Percentiles rank a stretch among this genome's conserved stretches.
Evolutionary conservation across 2,797 vertebrate genomes (phyloP).

Genomic region (Lacerta viridis): DNA sequence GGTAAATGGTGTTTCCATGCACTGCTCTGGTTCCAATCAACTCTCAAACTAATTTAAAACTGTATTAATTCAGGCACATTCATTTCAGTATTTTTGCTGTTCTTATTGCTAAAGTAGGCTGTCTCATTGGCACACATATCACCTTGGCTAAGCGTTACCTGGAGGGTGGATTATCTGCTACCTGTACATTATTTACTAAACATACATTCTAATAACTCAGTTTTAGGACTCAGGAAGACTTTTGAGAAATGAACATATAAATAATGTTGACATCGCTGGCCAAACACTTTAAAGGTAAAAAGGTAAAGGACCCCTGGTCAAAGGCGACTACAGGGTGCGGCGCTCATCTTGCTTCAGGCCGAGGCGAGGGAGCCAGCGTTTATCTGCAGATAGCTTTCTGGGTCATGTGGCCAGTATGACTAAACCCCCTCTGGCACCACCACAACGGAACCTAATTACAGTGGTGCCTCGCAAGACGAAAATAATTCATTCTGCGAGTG

Average conservation of each 20-base stretch:
- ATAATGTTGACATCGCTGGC: neutral
- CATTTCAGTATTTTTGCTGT: neutral
- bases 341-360: no score
- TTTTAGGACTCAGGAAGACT: neutral
- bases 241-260: neutral
- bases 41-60: neutral
- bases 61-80: neutral
- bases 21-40: fast-evolving
- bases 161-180: fast-evolving
- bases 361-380: no score
- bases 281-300: neutral
- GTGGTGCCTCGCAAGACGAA: no score
- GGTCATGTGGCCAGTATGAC: no score
- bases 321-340: no score
- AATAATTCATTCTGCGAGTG: no score
- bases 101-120: neutral
- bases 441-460: no score
- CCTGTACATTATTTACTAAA: neutral
- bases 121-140: neutral
- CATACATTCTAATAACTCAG: neutral
- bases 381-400: no score
- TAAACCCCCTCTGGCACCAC: no score
- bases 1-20: no score
- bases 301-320: no score
- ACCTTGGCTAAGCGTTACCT: neutral